These are phyloP conservation scores for Neocrepidodera transversa DNA, from an alignment of 2,888 invertebrate genomes.

Conservation along the genomic window DNA sequence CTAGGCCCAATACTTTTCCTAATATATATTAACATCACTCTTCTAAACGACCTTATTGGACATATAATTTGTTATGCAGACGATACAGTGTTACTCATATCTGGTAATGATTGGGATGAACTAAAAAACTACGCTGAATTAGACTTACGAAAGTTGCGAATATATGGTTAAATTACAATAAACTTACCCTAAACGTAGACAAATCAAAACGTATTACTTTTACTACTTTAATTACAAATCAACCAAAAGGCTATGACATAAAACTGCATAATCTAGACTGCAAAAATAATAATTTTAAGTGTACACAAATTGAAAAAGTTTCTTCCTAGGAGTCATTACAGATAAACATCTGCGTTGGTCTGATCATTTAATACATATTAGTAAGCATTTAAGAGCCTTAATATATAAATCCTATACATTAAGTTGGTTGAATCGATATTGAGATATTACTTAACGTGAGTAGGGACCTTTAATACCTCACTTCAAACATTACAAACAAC, in stretches of 20 bases:
- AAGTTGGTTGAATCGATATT: too few relatives aligned
- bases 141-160: not conserved
- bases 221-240: not conserved
- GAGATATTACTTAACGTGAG: too few relatives aligned
- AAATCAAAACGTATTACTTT: conserved; percentile 1
- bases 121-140: not conserved
- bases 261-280: not conserved
- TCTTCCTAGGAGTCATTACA: too few relatives aligned
- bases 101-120: not conserved
- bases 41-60: not conserved
- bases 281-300: not conserved
- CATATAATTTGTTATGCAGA: not conserved
- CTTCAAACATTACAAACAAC: too few relatives aligned
- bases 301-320: not conserved
- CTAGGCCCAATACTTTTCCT: not conserved
- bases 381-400: too few relatives aligned
- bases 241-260: not conserved
- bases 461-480: too few relatives aligned
- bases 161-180: too few relatives aligned
- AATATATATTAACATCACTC: not conserved
- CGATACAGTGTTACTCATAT: not conserved
- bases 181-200: conserved; percentile 1
- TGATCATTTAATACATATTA: too few relatives aligned
- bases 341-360: too few relatives aligned
- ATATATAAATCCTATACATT: too few relatives aligned